Evolutionary conservation across 2,797 vertebrate genomes (phyloP).

Genomic region (Pitangus sulphuratus): DNA sequence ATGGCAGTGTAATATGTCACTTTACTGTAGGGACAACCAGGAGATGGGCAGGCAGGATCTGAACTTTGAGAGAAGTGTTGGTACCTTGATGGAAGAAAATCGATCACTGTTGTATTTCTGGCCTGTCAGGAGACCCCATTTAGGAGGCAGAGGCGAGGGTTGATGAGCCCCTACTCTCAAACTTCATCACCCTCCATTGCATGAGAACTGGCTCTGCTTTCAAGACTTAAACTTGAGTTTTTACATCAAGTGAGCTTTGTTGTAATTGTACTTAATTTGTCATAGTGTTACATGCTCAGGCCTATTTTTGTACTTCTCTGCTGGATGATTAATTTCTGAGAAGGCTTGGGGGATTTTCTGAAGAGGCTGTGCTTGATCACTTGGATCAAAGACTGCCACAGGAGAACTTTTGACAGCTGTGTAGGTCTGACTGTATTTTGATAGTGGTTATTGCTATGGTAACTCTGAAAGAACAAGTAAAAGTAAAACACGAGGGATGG

Average conservation of each 20-base stretch:
- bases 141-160: background rate
- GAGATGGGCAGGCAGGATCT: background rate
- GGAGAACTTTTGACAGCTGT: background rate
- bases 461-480: constrained; percentile 43
- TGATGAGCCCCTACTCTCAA: background rate
- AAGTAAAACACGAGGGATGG: background rate
- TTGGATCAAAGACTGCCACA: background rate
- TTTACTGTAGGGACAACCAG: background rate
- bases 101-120: background rate
- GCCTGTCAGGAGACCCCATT: background rate
- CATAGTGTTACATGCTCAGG: background rate
- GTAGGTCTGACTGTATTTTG: background rate
- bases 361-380: background rate
- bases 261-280: background rate
- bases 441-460: constrained; percentile 7
- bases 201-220: background rate
- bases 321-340: background rate
- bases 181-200: background rate
- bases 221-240: background rate
- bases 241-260: background rate
- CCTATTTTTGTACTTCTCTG: background rate
- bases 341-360: background rate
- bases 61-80: background rate
- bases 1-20: background rate
- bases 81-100: background rate